Base-by-base conservation (phyloP, 2,113 vertebrate species). In the Salvelinus sp. region DNA sequence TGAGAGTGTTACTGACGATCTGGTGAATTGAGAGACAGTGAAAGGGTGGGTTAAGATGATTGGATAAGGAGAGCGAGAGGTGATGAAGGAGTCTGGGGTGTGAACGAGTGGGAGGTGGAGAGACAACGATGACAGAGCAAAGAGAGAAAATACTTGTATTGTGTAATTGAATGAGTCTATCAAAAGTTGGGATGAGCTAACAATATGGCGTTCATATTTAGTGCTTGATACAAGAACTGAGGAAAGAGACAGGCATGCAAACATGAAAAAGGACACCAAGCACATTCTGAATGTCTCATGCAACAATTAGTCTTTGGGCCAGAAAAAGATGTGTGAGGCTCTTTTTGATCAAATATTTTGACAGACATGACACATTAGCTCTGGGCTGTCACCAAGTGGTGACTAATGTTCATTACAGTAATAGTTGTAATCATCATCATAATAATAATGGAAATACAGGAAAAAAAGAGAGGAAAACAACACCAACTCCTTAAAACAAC, bases 61-160 rank as follows among this genome's bases (percentile, higher is more conserved):
- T 18, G 25, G 20, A 30, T 28, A 27, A 33, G 30, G 25, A 38
- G 66, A 68, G 30, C n/a, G 3, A 28, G 18, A 20, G 16, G 30
- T 28, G 4, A n/a, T 33, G 66, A 54, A 63, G 64, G 23, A 54
- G 69, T 72, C 73, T 20, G 58, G 76, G 74, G 60, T 71, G 74
- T 16, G 9, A n/a, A 47, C 57, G 60, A 78, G 73, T 74, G 25
- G 67, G 77, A 78, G 72, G 38, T 62, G 10, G 76, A 70, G 23
- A 72, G 62, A 68, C 64, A 70, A 74, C 58, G 65, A 54, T 20
- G 33, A 27, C 14, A 6, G 12, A 69, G 20, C 30, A 66, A 3
- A 73, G 69, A 75, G 75, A 13, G 44, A 76, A 78, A 60, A 63
- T 54, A 27, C 66, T 25, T 57, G 23, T 23, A 2, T 28, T 67